Conservation (phyloP, 2,888 invertebrate species). For the Cephus pulcher region DNA sequence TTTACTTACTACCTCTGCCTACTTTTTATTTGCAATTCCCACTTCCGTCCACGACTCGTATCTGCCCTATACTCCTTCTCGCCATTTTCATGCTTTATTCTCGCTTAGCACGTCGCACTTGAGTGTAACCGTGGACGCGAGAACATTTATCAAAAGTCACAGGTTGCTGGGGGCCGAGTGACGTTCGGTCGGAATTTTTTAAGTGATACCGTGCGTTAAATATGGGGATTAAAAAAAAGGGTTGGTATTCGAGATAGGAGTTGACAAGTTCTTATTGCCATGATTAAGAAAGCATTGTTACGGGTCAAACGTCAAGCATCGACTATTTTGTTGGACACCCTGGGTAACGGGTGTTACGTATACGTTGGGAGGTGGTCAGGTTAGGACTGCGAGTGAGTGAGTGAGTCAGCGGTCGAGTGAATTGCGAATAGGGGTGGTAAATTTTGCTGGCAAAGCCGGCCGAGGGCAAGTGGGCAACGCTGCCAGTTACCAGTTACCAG, state of each 20-base stretch:
- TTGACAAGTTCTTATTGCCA: background rate
- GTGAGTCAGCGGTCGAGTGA: constrained; percentile 16
- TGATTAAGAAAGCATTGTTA: background rate
- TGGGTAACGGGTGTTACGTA: background rate
- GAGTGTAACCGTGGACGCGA: background rate
- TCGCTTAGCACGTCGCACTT: background rate
- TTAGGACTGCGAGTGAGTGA: background rate
- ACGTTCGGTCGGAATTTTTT: background rate
- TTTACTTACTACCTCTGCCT: constrained; percentile 44
- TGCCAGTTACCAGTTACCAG: background rate
- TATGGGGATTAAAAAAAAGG: background rate
- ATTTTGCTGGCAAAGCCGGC: constrained; percentile 17
- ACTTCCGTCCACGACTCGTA: constrained; percentile 40
- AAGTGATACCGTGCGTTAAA: background rate
- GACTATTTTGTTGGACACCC: background rate
- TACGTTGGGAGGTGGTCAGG: background rate
- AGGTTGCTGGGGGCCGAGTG: background rate
- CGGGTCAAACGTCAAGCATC: background rate
- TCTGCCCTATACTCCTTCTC: constrained; percentile 28
- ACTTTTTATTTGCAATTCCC: constrained; percentile 45
- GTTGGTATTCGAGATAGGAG: background rate
- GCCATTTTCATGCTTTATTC: background rate
- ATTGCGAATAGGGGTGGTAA: constrained; percentile 20
- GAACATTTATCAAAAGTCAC: background rate
- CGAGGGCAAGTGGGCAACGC: constrained; percentile 26